A percentile compares a stretch with the other conserved stretches of the same genome.
Evolutionary conservation across 2,797 vertebrate species (phyloP).

Genomic region (Rhinichthys osculus): DNA sequence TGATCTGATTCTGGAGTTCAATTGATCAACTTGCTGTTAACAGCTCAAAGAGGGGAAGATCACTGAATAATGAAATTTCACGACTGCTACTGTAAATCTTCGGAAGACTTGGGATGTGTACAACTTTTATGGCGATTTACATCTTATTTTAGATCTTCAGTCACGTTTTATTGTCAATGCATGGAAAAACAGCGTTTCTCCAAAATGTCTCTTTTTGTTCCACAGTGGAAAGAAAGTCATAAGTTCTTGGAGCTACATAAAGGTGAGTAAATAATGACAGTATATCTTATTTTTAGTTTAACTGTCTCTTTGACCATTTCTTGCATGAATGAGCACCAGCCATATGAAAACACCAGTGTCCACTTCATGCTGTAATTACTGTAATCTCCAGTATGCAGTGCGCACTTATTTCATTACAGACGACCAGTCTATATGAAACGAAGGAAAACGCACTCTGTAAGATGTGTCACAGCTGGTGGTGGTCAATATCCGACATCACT

Average conservation of each 20-base stretch:
- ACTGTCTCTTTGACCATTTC: neutral
- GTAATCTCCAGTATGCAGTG: constrained; percentile 75
- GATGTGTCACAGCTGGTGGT: neutral
- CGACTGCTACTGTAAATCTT: neutral
- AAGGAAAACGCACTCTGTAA: constrained; percentile 35
- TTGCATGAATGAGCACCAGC: neutral
- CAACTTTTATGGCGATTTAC: neutral
- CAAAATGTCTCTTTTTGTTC: neutral
- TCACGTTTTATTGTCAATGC: neutral
- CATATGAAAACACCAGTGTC: constrained; percentile 34
- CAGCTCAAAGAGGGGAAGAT: neutral
- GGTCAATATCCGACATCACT: neutral
- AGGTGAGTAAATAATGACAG: neutral
- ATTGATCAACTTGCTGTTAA: neutral
- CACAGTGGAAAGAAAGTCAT: neutral
- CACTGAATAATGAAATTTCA: neutral
- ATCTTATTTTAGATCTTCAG: neutral
- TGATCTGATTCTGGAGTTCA: neutral
- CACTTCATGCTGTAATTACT: constrained; percentile 71
- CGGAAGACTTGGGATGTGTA: neutral
- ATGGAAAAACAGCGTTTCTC: neutral
- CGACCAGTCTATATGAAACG: constrained; percentile 48
- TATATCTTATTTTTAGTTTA: neutral
- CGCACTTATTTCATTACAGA: constrained; percentile 76
- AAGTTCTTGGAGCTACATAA: neutral